Base-by-base conservation (phyloP, 2,888 invertebrate species). In the Hydroisotoma schaefferi region DNA sequence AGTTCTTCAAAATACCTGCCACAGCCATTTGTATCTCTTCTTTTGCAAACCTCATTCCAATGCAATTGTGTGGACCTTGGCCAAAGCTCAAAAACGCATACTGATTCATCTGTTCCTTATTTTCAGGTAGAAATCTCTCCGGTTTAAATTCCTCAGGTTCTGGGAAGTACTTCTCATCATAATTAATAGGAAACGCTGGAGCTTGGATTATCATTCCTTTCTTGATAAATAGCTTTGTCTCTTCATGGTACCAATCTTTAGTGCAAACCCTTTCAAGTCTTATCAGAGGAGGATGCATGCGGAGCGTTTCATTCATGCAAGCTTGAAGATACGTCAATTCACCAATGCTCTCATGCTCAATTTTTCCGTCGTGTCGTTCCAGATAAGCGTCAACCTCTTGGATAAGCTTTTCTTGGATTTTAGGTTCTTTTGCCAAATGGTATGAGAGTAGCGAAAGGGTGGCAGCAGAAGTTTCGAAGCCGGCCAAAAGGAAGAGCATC, bases 21-120 rank as follows among this genome's bases (percentile, higher is more conserved):
- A 65, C 28, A 0, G 63, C 46, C 12, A 69, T 15, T 44, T 49
- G 47, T 18, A 69, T 44, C 25, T 59, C 63, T 57, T 69, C 66
- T 29, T 61, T 59, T 6, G 65, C 68, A 55, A 68, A 65, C 18
- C 65, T 29, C 59, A 60, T 61, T 26, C 68, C 68, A 51, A 68
- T 54, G 37, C 68, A 68, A 29, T 62, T 63, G 20, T 65, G 68
- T n/a, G 61, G 61, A 6, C 68, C 68, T 25, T 40, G 33, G 2
- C 68, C 68, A 58, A 68, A 68, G 6, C 56, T 15, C 12, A 68
- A 55, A 44, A 60, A 68, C 12, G 63, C 55, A 38, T 65, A 65
- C 12, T 55, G 62, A 52, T 63, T 63, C 1, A 65, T 2, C 28
- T 58, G 55, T 15, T 65, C 65, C 52, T 68, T 68, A 25, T 63